These are phyloP conservation scores for Micrasema longulum DNA, from an alignment of 1,140 invertebrate species.

Conservation along the genomic window DNA sequence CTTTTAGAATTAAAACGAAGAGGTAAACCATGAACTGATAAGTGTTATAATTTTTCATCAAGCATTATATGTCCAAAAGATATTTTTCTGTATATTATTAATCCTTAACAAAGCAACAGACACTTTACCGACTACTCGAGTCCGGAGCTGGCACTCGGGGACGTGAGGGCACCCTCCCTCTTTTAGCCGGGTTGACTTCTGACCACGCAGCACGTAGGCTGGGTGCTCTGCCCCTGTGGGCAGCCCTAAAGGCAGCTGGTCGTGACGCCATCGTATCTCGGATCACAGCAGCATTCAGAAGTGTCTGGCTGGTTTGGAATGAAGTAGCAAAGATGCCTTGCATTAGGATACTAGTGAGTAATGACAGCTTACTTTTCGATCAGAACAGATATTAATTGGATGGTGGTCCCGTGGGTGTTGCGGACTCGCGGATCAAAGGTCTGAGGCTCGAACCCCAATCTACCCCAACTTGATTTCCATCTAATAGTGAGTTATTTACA, in stretches of 20 bases:
- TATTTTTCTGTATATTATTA: no score
- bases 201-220: slow-evolving; percentile 71
- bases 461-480: no score
- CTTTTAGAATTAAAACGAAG: no score
- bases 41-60: no score
- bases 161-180: slow-evolving; percentile 73
- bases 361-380: no score
- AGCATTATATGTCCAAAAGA: no score
- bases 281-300: slow-evolving; percentile 80
- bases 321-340: slow-evolving; percentile 78
- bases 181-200: slow-evolving; percentile 77
- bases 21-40: no score
- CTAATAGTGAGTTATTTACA: no score
- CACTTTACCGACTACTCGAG: slow-evolving; percentile 69
- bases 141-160: slow-evolving; percentile 58
- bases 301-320: slow-evolving; percentile 79
- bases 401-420: no score
- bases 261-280: slow-evolving; percentile 79
- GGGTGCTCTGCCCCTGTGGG: slow-evolving; percentile 86
- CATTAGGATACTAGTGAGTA: slow-evolving; percentile 77
- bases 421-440: no score
- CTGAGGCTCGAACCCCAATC: no score
- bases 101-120: slow-evolving; percentile 64
- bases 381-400: no score
- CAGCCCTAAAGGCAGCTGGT: slow-evolving; percentile 81